Evolutionary conservation across 2,888 invertebrate genomes (phyloP).

Genomic region (Ochropleura leucogaster): DNA sequence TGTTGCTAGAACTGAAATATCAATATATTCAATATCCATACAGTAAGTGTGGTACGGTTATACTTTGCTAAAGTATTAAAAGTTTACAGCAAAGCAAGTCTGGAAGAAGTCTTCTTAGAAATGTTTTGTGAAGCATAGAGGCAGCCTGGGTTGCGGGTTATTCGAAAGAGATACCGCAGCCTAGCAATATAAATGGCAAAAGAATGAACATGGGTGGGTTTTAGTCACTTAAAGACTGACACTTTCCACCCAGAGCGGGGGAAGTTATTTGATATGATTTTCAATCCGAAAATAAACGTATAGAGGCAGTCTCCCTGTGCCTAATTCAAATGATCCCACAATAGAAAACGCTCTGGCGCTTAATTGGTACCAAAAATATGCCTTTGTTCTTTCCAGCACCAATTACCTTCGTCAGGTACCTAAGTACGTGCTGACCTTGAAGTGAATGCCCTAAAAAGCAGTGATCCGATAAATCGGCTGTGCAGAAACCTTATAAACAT

Average conservation of each 20-base stretch:
- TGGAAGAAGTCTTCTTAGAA: background rate
- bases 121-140: background rate
- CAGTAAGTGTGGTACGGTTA: background rate
- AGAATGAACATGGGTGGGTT: too few species aligned
- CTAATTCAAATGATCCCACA: background rate
- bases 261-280: too few species aligned
- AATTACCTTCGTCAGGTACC: constrained; percentile 29
- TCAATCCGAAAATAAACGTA: too few species aligned
- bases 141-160: too few species aligned
- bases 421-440: constrained; percentile 31
- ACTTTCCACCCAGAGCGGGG: too few species aligned
- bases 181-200: too few species aligned
- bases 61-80: background rate
- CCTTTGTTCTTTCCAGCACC: constrained; percentile 12
- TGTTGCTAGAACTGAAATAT: background rate
- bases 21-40: background rate
- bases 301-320: background rate
- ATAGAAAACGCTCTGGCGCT: background rate
- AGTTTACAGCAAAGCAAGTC: background rate
- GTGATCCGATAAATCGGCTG: constrained; percentile 49
- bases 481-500: constrained; percentile 40
- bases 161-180: too few species aligned
- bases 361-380: background rate
- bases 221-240: too few species aligned
- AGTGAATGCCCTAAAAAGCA: constrained; percentile 47